These are phyloP conservation scores for Acleris cristana DNA, from an alignment of 2,888 invertebrate genomes.

Conservation along the genomic window DNA sequence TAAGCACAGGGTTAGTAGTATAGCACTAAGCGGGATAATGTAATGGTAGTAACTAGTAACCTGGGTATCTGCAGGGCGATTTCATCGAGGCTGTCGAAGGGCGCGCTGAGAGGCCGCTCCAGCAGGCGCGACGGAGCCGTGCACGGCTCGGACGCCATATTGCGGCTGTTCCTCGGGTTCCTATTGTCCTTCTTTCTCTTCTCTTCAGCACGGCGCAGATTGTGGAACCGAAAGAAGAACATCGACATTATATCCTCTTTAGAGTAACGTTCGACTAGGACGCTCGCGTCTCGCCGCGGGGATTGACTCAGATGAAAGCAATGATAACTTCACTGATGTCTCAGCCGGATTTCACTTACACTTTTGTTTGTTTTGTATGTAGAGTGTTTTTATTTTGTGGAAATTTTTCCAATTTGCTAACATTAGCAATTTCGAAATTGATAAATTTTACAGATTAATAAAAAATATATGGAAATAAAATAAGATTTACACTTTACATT, in stretches of 20 bases:
- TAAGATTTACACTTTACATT: not conserved
- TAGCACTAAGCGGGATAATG: conserved; percentile 47
- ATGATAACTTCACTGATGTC: conserved; percentile 33
- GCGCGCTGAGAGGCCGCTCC: conserved; percentile 92
- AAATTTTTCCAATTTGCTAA: no score
- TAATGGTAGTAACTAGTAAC: conserved; percentile 84
- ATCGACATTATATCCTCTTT: conserved; percentile 90
- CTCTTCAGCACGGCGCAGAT: conserved; percentile 93
- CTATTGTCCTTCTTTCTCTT: conserved; percentile 60
- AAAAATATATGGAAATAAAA: no score
- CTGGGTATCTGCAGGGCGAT: conserved; percentile 96
- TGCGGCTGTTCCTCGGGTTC: conserved; percentile 55
- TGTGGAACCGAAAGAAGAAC: conserved; percentile 97
- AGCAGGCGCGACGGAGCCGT: conserved; percentile 92
- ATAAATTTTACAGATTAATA: no score
- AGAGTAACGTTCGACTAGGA: conserved; percentile 29
- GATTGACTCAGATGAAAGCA: conserved; percentile 22
- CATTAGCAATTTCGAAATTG: no score
- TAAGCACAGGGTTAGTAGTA: conserved; percentile 19
- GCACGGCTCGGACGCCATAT: conserved; percentile 81
- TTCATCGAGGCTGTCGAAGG: conserved; percentile 95
- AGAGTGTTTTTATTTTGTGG: not conserved
- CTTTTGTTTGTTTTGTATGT: conserved; percentile 16
- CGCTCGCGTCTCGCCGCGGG: conserved; percentile 37
- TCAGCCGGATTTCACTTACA: conserved; percentile 33